phyloP scores from a whole-genome alignment of 2,888 invertebrate species.

The Villa cingulata region DNA sequence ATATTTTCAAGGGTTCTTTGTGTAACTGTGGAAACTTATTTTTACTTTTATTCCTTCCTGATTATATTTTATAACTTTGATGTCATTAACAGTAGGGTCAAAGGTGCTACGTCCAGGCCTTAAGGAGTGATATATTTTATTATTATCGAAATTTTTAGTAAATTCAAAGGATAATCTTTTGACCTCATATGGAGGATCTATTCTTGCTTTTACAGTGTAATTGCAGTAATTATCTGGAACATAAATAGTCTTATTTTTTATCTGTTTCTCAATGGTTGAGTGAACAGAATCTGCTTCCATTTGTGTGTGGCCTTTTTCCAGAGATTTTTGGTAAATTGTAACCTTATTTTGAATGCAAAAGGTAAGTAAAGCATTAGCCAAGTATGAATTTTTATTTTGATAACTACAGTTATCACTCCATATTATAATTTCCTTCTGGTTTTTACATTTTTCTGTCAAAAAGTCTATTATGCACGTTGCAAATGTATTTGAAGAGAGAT shows the following conservation, averaged over 20 bases:
- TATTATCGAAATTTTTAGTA: not conserved
- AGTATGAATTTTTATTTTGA: slow-evolving; percentile 4
- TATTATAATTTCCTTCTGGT: not conserved
- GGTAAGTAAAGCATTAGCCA: slow-evolving; percentile 5
- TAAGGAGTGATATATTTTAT: not conserved
- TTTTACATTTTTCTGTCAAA: not conserved
- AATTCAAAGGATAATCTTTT: not conserved
- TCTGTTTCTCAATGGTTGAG: slow-evolving; percentile 5
- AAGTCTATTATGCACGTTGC: slow-evolving; percentile 7
- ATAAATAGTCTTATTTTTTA: slow-evolving; percentile 4
- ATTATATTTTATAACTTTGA: too few relatives aligned
- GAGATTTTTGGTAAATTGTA: slow-evolving; percentile 2
- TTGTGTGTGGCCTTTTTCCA: slow-evolving; percentile 7
- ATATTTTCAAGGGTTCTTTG: too few relatives aligned
- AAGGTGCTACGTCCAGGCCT: too few relatives aligned
- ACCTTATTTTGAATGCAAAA: slow-evolving; percentile 2
- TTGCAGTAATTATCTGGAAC: not conserved
- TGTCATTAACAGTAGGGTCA: too few relatives aligned
- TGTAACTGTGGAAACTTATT: too few relatives aligned
- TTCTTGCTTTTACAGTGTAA: not conserved
- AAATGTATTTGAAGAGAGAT: slow-evolving; percentile 8
- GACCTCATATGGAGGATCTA: not conserved
- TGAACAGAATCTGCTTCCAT: slow-evolving; percentile 7
- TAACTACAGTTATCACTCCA: slow-evolving; percentile 5
- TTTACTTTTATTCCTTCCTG: too few relatives aligned